These are phyloP conservation scores for Coryphaenoides rupestris DNA, from an alignment of 2,113 vertebrate genomes.

Conservation along the genomic window DNA sequence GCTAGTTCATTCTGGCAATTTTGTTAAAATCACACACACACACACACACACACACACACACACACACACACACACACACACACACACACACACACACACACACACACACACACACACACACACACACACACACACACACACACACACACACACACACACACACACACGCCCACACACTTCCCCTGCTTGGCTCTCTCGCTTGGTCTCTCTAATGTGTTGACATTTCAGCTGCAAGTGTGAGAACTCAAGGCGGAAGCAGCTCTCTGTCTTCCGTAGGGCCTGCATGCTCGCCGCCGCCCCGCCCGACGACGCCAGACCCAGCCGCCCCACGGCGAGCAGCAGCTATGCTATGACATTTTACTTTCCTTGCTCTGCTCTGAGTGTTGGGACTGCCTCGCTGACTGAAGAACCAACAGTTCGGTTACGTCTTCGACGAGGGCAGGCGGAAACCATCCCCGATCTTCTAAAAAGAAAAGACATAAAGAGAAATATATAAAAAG, in stretches of 20 bases:
- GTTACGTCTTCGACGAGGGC: not conserved
- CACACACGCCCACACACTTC: not conserved
- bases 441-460: not conserved
- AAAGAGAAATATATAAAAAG: no score
- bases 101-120: no score
- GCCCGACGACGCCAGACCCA: not conserved
- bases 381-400: no score
- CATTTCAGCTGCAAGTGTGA: not conserved
- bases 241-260: not conserved
- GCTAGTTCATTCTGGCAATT: conserved; percentile 9
- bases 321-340: not conserved
- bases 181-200: not conserved
- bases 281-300: not conserved
- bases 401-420: not conserved
- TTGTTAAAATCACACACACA: not conserved
- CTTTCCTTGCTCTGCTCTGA: not conserved
- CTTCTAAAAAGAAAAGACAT: not conserved
- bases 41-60: not conserved
- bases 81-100: not conserved
- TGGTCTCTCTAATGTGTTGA: conserved; percentile 2
- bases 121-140: no score
- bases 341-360: conserved; percentile 18
- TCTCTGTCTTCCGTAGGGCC: not conserved
- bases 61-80: no score
- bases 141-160: not conserved